These are phyloP conservation scores for Paradoxurus hermaphroditus DNA, from an alignment of 2,113 vertebrate species.

Conservation along the genomic window DNA sequence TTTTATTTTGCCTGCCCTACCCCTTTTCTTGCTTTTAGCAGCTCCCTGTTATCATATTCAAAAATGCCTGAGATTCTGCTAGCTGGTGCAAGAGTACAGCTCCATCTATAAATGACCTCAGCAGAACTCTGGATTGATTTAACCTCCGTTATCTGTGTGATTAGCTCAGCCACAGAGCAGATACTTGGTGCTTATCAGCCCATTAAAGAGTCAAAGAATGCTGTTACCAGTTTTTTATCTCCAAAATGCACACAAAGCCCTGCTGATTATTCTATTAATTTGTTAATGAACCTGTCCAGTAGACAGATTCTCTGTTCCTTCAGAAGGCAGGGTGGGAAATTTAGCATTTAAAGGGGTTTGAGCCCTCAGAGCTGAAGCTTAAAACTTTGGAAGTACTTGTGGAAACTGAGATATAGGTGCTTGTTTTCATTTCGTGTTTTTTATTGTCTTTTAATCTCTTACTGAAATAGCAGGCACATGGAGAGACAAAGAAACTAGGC, in stretches of 20 bases:
- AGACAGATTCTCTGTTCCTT: constrained; percentile 79
- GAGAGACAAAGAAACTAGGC: constrained; percentile 14
- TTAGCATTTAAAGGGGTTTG: constrained; percentile 68
- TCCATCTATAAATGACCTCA: constrained; percentile 61
- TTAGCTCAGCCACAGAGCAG: constrained; percentile 83
- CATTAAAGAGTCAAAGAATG: constrained; percentile 88
- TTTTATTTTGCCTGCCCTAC: neutral
- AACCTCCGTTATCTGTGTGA: constrained; percentile 85
- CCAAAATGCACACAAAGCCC: constrained; percentile 87
- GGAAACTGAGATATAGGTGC: neutral
- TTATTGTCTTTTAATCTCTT: constrained; percentile 13
- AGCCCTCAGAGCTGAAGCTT: constrained; percentile 1
- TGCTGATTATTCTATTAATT: constrained; percentile 90
- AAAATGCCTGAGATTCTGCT: constrained; percentile 30
- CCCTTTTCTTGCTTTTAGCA: neutral
- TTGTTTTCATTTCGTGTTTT: constrained; percentile 14
- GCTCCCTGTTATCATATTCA: constrained; percentile 47
- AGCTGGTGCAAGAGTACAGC: neutral
- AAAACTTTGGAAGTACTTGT: neutral
- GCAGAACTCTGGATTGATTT: constrained; percentile 80
- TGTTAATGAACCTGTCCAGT: constrained; percentile 88
- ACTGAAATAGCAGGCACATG: neutral
- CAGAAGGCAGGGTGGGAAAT: constrained; percentile 70
- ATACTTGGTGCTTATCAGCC: constrained; percentile 85
- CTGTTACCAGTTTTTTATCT: constrained; percentile 89